Base-by-base conservation (phyloP, 2,113 vertebrate species). In the Hippolais icterina region DNA sequence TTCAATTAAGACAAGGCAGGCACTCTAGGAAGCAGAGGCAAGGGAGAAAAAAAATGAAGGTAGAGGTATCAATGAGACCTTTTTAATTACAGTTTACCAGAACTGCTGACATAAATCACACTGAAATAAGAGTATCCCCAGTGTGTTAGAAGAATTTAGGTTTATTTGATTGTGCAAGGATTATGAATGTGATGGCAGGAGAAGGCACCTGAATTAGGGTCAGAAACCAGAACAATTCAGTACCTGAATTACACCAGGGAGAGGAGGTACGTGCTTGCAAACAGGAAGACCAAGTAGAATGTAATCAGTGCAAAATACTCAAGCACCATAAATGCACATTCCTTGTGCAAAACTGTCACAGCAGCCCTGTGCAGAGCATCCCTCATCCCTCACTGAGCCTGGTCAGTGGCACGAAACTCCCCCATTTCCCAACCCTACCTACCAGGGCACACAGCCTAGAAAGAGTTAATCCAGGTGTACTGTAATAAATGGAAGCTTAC, bases 391-490 rank as follows among this genome's bases (percentile, higher is more conserved):
- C 0, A 0, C 64, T 27, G 37, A 74, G 31, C 0, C 0, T 4
- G 0, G 33, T 68, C 50, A 15, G 15, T 1, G 17, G 21, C 42
- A 39, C 3, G 20, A 28, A 82, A 56, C 18, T 8, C 2, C 11
- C 18, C 24, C 2, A 1, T 8, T 75, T 37, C 49, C 41, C 15
- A 1, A 8, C 50, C n/a, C 35, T 39, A 15, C 53, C 76, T 24
- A 15, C 31, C 42, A 16, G 35, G 46, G 15, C 29, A 79, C 4
- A 2, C 33, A 20, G 33, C 52, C 83, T 13, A 16, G 35, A 4
- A 93, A 89, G 83, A 92, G 93, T 94, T 93, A 92, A 93, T 60
- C 66, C 76, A 95, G 93, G 93, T 96, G 18, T 46, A 17, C 53
- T 42, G 6, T 53, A 91, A 78, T 71, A 93, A 91, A 54, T 80